Evolutionary conservation across 2,797 vertebrate species (phyloP).

Genomic region (Salmo trutta): DNA sequence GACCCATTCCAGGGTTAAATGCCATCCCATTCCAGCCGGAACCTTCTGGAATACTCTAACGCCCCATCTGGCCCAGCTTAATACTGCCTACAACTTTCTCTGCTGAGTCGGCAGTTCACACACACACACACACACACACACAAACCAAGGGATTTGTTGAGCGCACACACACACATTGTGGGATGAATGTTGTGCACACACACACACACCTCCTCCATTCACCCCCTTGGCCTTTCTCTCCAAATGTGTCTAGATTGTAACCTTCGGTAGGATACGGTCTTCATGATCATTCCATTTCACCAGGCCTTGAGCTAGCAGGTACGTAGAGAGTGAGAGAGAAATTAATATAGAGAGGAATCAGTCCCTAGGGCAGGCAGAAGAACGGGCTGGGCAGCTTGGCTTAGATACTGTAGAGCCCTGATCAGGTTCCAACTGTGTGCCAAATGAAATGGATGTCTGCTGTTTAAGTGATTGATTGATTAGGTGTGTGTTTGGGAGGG

Average conservation of each 20-base stretch:
- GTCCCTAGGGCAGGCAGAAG: background rate
- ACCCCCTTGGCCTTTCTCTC: background rate
- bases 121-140: too few relatives aligned
- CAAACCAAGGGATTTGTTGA: too few relatives aligned
- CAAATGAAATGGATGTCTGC: constrained; percentile 1
- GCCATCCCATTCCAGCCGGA: background rate
- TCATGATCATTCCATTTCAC: background rate
- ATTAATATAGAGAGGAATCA: background rate
- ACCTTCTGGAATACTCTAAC: background rate
- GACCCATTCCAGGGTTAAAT: background rate
- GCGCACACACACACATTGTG: too few relatives aligned
- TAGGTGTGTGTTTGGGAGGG: background rate
- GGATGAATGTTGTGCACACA: background rate
- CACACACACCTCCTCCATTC: background rate
- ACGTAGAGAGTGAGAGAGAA: background rate
- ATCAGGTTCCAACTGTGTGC: background rate
- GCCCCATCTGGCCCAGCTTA: background rate
- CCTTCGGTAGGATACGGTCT: background rate
- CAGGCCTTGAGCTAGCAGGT: background rate
- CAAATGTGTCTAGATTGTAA: background rate
- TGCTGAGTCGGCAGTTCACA: too few relatives aligned
- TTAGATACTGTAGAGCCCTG: background rate
- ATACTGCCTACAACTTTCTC: too few relatives aligned
- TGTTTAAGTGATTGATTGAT: background rate
- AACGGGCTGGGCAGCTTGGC: background rate